Base-by-base conservation (phyloP, 2,888 invertebrate species). In the Sminthurinus aureus region DNA sequence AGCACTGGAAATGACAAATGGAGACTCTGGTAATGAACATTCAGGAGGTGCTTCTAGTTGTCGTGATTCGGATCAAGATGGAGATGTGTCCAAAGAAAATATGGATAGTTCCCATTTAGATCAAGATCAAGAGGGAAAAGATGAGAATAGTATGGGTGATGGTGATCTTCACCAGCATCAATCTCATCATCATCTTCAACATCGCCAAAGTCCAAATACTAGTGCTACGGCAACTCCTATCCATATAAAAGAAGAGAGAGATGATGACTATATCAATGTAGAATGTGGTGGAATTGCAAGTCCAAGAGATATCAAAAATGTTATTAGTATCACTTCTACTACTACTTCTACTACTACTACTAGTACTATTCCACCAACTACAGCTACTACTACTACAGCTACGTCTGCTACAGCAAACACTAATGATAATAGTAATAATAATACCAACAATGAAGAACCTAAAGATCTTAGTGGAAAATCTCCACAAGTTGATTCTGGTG, bases 381-480 rank as follows among this genome's bases (percentile, higher is more conserved):
- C n/a, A n/a, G 38, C 38, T 38, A 38, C 38, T 38, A 38, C 38
- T 38, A 38, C 38, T 38, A 38, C 1, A 4, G 38, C 38, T 38
- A 6, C n/a, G n/a, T n/a, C 38, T 38, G 6, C 50, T 4, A 66
- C 67, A 38, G 66, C 20, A n/a, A 78, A 12, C 26, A 79, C 24
- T 12, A 26, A 38, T 26, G 38, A 24, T 24, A 66, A 13, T 13
- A 67, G 26, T 9, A 67, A n/a, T 15, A 24, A 20, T 26, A 66
- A 75, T 24, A 78, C 84, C 78, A 87, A 87, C 78, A 85, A 88
- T 76, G 85, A 87, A 69, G 86, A 87, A 64, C 88, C 88, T 13
- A 87, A 88, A 76, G 88, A 88, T 82, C 85, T 88, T 18, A 88
- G 87, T 71, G 71, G 24, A 9, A 86, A 88, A 77, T 84, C 87